phyloP scores from a whole-genome alignment of 2,113 vertebrate genomes.

The Charina bottae region DNA sequence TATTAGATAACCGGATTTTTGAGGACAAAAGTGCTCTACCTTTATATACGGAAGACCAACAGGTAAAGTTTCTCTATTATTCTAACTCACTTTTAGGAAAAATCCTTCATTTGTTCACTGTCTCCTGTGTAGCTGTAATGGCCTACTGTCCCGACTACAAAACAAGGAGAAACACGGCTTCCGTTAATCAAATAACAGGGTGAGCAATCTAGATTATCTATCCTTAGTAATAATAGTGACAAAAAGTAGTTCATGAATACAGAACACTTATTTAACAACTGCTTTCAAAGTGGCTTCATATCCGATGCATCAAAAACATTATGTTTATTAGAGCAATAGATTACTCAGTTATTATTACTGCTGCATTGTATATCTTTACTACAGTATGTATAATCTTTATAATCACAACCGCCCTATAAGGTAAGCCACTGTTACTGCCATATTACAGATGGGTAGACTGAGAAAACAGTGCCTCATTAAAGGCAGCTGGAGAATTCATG shows the following conservation, averaged over 20 bases:
- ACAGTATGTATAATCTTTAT: background rate
- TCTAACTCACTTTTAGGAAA: background rate
- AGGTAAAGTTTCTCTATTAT: background rate
- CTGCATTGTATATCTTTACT: background rate
- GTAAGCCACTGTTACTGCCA: background rate
- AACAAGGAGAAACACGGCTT: background rate
- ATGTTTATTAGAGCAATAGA: background rate
- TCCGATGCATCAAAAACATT: background rate
- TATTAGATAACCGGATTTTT: background rate
- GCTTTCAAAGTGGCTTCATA: background rate
- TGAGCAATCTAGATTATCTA: background rate
- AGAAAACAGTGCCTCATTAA: background rate
- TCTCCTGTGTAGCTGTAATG: background rate
- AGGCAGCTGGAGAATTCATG: background rate
- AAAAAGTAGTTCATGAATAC: background rate
- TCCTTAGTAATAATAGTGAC: background rate
- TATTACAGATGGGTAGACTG: background rate
- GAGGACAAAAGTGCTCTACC: background rate
- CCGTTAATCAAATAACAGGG: background rate
- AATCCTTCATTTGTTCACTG: background rate
- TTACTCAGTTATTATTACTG: background rate
- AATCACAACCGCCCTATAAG: background rate
- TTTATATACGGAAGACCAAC: background rate
- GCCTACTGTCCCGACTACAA: background rate
- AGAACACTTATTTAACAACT: background rate